A percentile compares a stretch with the other conserved stretches of the same genome.
Evolutionary conservation across 2,797 vertebrate genomes (phyloP).

Genomic region (Tokudaia muenninki): DNA sequence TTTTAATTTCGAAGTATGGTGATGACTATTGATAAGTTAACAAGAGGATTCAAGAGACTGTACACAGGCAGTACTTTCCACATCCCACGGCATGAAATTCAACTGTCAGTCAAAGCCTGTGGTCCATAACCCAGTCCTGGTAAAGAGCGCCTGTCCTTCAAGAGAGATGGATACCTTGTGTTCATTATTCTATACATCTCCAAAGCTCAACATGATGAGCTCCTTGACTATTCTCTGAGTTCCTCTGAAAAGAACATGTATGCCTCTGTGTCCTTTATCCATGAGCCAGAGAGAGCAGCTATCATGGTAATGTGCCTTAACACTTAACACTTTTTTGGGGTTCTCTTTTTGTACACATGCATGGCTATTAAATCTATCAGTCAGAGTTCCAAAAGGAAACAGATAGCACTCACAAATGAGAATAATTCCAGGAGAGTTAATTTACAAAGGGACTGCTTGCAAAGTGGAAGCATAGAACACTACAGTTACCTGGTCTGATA

Average conservation of each 20-base stretch:
- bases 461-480: conserved; percentile 28
- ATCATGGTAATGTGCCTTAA: background rate
- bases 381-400: conserved; percentile 65
- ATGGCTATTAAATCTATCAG: conserved; percentile 72
- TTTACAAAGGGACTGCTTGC: conserved; percentile 69
- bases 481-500: conserved; percentile 28
- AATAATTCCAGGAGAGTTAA: conserved; percentile 72
- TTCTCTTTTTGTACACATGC: conserved; percentile 63
- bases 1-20: conserved; percentile 5
- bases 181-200: conserved; percentile 15
- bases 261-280: background rate
- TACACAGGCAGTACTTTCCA: background rate
- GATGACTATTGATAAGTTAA: background rate
- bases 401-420: conserved; percentile 72
- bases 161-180: conserved; percentile 4
- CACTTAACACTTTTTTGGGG: conserved; percentile 66
- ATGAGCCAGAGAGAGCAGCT: background rate
- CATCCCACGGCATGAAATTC: background rate
- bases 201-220: background rate
- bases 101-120: background rate
- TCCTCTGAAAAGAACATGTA: background rate
- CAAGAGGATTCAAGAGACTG: background rate
- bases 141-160: background rate
- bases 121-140: background rate
- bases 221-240: background rate